Evolutionary conservation across 2,113 vertebrate genomes (phyloP).

Genomic region (Myotis davidii): DNA sequence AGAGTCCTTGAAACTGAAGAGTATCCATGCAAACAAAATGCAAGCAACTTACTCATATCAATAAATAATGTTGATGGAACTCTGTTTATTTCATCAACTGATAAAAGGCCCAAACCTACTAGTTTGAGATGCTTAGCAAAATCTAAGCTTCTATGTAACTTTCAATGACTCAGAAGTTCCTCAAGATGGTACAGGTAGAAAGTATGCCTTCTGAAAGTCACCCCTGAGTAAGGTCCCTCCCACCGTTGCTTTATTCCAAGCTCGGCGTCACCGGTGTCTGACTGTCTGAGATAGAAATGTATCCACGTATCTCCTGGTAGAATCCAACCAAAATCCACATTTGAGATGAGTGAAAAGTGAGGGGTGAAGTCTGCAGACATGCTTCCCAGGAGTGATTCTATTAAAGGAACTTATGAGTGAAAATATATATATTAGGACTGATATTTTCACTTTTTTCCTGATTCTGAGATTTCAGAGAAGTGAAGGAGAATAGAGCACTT

Average conservation of each 20-base stretch:
- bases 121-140: not conserved
- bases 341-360: not conserved
- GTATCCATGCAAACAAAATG: not conserved
- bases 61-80: not conserved
- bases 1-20: not conserved
- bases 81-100: not conserved
- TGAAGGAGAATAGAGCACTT: not conserved
- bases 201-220: not conserved
- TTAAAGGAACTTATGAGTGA: not conserved
- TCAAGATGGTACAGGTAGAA: not conserved
- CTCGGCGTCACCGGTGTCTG: not conserved
- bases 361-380: not conserved
- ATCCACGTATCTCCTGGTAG: not conserved
- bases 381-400: not conserved
- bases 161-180: not conserved
- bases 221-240: not conserved
- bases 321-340: not conserved
- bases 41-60: not conserved
- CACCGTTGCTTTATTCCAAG: not conserved
- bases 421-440: not conserved
- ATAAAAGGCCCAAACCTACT: not conserved
- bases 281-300: not conserved
- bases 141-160: not conserved
- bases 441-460: not conserved
- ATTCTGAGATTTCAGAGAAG: not conserved